Conservation (phyloP, 2,113 vertebrate genomes). For the Otis tarda region DNA sequence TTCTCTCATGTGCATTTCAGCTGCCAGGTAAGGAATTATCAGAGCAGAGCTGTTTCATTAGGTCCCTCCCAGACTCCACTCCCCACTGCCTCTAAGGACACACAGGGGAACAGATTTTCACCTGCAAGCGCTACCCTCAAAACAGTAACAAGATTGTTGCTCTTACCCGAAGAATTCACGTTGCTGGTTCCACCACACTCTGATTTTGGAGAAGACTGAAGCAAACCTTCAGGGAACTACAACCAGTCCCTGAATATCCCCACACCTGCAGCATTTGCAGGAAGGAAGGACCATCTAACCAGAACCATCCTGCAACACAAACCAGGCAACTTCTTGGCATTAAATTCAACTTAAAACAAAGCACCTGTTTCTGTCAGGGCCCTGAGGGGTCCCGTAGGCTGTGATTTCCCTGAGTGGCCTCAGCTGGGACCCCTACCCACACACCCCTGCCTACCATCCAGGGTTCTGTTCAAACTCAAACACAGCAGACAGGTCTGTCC, state of each 20-base stretch:
- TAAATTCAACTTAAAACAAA: neutral
- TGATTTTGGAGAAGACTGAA: neutral
- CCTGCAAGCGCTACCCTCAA: neutral
- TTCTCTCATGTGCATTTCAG: neutral
- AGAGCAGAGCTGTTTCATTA: neutral
- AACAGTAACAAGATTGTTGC: neutral
- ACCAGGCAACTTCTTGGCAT: accelerated
- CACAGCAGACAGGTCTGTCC: neutral
- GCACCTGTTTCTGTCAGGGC: neutral
- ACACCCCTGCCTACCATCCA: no score
- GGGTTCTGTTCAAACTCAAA: neutral
- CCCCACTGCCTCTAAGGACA: neutral
- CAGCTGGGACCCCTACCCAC: neutral
- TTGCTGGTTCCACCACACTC: neutral
- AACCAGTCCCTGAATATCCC: neutral
- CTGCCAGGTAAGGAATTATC: neutral
- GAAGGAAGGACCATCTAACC: accelerated
- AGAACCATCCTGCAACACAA: neutral
- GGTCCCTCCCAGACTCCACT: neutral
- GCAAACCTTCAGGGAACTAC: neutral
- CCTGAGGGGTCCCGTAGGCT: neutral
- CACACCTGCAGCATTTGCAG: accelerated
- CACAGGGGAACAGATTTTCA: neutral
- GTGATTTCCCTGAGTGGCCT: neutral
- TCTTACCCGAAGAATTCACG: neutral